Base-by-base conservation (phyloP, 2,888 invertebrate species). In the Lobophora halterata region DNA sequence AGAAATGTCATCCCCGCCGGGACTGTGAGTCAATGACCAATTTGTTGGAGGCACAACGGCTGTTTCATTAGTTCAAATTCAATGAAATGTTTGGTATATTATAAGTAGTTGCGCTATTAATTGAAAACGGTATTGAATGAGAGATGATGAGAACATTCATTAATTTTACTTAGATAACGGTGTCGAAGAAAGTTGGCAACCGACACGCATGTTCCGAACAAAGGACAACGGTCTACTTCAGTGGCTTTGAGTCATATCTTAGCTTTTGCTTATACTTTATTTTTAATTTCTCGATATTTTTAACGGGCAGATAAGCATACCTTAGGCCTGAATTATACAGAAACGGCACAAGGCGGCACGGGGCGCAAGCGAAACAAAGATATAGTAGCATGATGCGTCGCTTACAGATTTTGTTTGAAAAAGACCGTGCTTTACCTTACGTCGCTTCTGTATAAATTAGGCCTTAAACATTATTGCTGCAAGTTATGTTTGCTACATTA, bases 1-100 rank as follows among this genome's bases (percentile, higher is more conserved):
- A 72, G 63, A 67, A 70, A 66, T 61, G 48, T 51, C 49, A 46
- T 40, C 51, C 45, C 30, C 29, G 41, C 28, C 41, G 50, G 51
- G 47, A 47, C 52, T 49, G 46, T 35, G 58, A 66, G 72, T 69
- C 71, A 71, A 68, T 65, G 72, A 68, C 71, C 69, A 66, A 54
- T 62, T 55, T 64, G 68, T 66, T 56, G 58, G 59, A 54, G 49
- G 55, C 46, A 53, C 55, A 52, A 52, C 56, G 60, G 52, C 57
- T 59, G 64, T 51, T 61, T 60, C 62, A 67, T 50, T 40, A 36
- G 47, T 37, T 41, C 35, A 31, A 29, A 45, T 50, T 52, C 48
- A 58, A 52, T 50, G 47, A 44, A 53, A 43, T 46, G 46, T 32
- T 46, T 40, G 18, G 48, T 43, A 43, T n/a, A n/a, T 33, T 29